Base-by-base conservation (phyloP, 2,797 vertebrate species). In the Rousettus madagascariensis region DNA sequence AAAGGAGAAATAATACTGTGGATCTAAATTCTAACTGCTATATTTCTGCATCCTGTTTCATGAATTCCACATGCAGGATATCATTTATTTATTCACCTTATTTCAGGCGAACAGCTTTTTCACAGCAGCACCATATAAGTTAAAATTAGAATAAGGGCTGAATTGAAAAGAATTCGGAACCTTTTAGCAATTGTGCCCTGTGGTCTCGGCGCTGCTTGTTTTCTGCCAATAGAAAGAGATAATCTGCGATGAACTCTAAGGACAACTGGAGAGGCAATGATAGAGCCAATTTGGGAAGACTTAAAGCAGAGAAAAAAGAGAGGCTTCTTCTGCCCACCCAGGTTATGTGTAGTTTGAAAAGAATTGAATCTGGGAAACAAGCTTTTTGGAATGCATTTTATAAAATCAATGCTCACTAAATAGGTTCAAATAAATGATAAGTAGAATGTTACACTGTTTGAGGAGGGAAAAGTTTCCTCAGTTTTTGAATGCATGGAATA, bases 11-110 rank as follows among this genome's bases (percentile, higher is more conserved):
- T 49, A 68, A n/a, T 30, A 20, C 28, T 22, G 36, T 61, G 51
- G 22, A 79, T 63, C n/a, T 71, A 46, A 90, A 86, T 53, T 72
- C 92, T 75, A 93, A 71, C 16, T 86, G 43, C 71, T 53, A 38
- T 55, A 30, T 80, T 89, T 84, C 90, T 59, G 26, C 59, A 43
- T 84, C 55, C 65, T 51, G 33, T 79, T 90, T 94, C 82, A 72
- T 55, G n/a, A 72, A 83, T 30, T 84, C 36, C 16, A 8, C 59
- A 61, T 43, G 33, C 63, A 87, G 84, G 36, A 49, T 82, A 95
- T 75, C 49, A 90, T 59, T 79, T 90, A 93, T 94, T 83, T 87
- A 86, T 96, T 96, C 57, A 86, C 41, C 49, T 36, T 75, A 83
- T 95, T 90, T 91, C 41, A 92, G 55, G 61, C 49, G 94, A 89